Conservation (phyloP, 2,113 vertebrate genomes). For the Stictonetta naevosa region DNA sequence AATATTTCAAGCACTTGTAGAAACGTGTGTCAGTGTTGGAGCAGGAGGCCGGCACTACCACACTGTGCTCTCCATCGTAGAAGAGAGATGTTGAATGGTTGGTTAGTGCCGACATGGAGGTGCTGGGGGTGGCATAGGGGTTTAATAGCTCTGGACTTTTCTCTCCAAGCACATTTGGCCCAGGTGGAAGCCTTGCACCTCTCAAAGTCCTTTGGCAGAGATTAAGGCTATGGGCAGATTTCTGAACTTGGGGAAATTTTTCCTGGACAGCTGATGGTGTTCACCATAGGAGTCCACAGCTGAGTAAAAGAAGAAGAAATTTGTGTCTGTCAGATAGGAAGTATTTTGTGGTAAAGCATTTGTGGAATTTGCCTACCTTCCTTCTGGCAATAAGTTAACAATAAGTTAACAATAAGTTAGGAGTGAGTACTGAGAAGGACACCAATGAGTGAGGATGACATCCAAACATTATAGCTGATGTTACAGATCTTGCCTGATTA, state of each 20-base stretch:
- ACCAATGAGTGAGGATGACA: neutral
- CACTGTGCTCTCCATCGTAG: accelerated
- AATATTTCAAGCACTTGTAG: neutral
- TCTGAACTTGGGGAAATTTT: neutral
- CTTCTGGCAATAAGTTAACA: neutral
- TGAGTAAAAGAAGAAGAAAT: neutral
- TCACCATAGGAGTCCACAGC: neutral
- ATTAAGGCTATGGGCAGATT: neutral
- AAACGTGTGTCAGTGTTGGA: neutral
- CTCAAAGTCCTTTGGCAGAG: neutral
- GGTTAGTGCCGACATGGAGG: neutral
- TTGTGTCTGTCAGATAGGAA: neutral
- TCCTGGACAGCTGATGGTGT: neutral
- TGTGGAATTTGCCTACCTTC: neutral
- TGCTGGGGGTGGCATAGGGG: neutral
- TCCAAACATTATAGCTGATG: neutral
- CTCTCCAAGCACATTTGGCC: accelerated
- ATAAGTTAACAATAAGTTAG: no score
- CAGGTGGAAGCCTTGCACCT: neutral
- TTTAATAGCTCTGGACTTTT: neutral
- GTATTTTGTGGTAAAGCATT: neutral
- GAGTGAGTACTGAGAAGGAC: neutral
- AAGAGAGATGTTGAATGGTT: neutral
- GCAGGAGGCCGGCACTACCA: neutral
- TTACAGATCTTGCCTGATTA: neutral